Conservation (phyloP, 2,888 invertebrate genomes). For the Drosophila neonasuta region DNA sequence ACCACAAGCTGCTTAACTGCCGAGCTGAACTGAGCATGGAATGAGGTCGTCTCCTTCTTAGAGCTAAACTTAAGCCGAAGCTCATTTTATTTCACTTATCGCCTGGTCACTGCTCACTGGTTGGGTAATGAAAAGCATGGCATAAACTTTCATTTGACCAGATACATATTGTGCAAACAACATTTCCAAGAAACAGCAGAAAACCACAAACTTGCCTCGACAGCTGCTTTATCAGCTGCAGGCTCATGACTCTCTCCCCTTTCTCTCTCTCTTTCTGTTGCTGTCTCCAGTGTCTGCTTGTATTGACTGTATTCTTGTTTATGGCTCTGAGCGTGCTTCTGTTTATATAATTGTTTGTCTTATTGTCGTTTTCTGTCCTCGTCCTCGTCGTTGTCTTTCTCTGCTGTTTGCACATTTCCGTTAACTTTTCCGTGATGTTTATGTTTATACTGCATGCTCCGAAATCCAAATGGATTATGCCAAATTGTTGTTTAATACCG, state of each 20-base stretch:
- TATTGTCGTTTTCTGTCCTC: conserved; percentile 30
- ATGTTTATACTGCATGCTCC: conserved; percentile 43
- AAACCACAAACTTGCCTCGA: conserved; percentile 31
- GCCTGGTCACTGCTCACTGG: conserved; percentile 62
- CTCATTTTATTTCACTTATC: conserved; percentile 76
- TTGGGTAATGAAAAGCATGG: conserved; percentile 61
- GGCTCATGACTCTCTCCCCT: conserved; percentile 3
- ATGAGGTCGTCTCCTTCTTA: neutral
- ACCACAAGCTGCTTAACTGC: conserved; percentile 62
- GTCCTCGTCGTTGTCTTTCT: conserved; percentile 4
- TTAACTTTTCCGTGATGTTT: conserved; percentile 42
- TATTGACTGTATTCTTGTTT: conserved; percentile 53
- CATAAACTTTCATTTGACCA: conserved; percentile 71
- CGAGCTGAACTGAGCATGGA: neutral
- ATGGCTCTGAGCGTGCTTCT: conserved; percentile 34
- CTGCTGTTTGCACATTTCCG: conserved; percentile 40
- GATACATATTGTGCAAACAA: conserved; percentile 31
- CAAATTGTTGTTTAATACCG: conserved; percentile 74
- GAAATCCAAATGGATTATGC: conserved; percentile 59
- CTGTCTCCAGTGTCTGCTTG: neutral
- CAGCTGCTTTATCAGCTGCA: conserved; percentile 49
- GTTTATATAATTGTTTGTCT: conserved; percentile 43
- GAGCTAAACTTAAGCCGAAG: conserved; percentile 43
- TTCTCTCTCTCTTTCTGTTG: neutral
- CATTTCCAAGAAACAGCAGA: conserved; percentile 14